Base-by-base conservation (phyloP, 2,888 invertebrate species). In the Trichogramma evanescens region DNA sequence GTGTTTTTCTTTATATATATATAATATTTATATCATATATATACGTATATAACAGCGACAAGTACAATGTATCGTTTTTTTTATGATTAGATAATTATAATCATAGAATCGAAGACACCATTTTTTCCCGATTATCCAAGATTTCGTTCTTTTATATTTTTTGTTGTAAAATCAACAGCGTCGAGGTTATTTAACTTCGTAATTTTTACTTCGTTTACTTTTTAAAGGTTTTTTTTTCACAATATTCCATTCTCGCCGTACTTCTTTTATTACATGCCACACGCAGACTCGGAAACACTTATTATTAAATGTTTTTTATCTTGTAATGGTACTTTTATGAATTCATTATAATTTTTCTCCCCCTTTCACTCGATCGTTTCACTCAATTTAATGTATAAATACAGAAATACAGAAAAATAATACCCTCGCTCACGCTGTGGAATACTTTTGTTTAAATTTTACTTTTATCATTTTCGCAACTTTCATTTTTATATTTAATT, bases 331-430 rank as follows among this genome's bases (percentile, higher is more conserved):
- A 64, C 62, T 63, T 63, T 63, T 58, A 54, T 58, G 2, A 8
- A 45, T 45, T 45, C 8, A 8, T 8, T 50, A 50, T 50, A 50
- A 43, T 54, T 50, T 46, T 50, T 58, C 41, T n/a, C 38, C 53
- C 55, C 40, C 42, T 50, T 57, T 26, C 26, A 26, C 26, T 26
- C 26, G 26, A 26, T 56, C 38, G 60, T 63, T 65, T 63, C 63
- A 63, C 65, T 66, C 60, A 61, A 64, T 64, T 63, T n/a, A n/a
- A 65, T 66, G 65, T 70, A 71, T 75, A 74, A 72, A 73, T 75
- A 75, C 74, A 75, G 74, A 73, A 71, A 75, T 75, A 75, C 75
- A 75, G 74, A 75, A 75, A 75, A 75, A 75, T 75, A 75, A 74
- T 74, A 74, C 74, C 74, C 69, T 67, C 45, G 51, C 72, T 69